A percentile compares a stretch with the other conserved stretches of the same genome.
These are phyloP conservation scores for Anhinga rufa DNA, from an alignment of 2,113 vertebrate species.

Conservation along the genomic window DNA sequence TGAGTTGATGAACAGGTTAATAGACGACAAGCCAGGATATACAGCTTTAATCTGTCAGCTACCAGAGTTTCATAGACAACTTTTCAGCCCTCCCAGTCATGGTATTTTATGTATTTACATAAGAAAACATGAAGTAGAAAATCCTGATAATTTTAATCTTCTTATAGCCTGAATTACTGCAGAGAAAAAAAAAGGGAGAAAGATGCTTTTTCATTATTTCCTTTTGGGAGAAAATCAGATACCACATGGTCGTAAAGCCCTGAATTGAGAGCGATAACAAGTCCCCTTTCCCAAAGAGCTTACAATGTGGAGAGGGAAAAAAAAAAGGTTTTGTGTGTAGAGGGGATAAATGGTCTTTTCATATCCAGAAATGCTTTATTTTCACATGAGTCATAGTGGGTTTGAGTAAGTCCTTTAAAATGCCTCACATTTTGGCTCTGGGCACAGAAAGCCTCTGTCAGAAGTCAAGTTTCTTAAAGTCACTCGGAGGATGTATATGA, in stretches of 20 bases:
- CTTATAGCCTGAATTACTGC: background rate
- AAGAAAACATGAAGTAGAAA: background rate
- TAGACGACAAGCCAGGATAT: background rate
- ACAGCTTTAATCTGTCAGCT: background rate
- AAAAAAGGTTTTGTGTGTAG: background rate
- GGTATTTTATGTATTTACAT: background rate
- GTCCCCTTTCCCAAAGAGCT: constrained; percentile 39
- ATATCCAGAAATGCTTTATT: constrained; percentile 46
- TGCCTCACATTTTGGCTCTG: constrained; percentile 9
- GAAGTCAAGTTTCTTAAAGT: background rate
- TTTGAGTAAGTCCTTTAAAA: constrained; percentile 36
- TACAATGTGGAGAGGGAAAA: background rate
- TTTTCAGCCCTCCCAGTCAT: background rate
- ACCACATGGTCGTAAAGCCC: background rate
- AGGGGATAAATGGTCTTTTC: constrained; percentile 37
- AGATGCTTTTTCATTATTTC: background rate
- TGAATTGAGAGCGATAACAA: constrained; percentile 3
- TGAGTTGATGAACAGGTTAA: background rate
- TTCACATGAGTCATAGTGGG: constrained; percentile 27
- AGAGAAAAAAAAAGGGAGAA: background rate
- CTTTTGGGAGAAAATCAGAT: constrained; percentile 26
- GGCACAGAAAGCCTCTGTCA: background rate
- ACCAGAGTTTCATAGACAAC: background rate
- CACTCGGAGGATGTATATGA: background rate
- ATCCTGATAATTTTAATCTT: background rate